Evolutionary conservation across 2,888 invertebrate species (phyloP).

Genomic region (Apodemia mormo): DNA sequence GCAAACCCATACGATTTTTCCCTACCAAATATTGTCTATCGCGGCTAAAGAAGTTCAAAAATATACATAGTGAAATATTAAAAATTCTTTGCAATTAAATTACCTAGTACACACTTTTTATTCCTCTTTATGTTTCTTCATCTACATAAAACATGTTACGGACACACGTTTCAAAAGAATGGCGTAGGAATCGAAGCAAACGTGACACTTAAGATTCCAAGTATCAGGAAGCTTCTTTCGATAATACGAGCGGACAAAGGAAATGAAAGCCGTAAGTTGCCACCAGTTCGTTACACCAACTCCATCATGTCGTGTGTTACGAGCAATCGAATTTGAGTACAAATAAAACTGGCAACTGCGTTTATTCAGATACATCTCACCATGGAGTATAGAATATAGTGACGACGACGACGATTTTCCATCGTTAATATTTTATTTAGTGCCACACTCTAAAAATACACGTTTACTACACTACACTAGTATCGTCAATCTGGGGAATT

Average conservation of each 20-base stretch:
- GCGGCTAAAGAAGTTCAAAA: no score
- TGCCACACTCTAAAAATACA: no score
- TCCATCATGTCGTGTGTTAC: slow-evolving; percentile 39
- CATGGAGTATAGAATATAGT: not conserved
- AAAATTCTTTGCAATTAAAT: not conserved
- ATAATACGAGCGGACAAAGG: slow-evolving; percentile 22
- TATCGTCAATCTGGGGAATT: no score
- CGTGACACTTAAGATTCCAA: not conserved
- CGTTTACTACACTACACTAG: no score
- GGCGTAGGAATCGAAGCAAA: not conserved
- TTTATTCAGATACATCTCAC: slow-evolving; percentile 30
- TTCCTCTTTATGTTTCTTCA: no score
- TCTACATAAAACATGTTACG: not conserved
- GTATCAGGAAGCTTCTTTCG: slow-evolving; percentile 3
- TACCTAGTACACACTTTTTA: no score
- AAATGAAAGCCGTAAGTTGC: slow-evolving; percentile 40
- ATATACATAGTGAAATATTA: no score
- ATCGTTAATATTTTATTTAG: no score
- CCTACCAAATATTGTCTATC: no score
- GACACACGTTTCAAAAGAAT: not conserved
- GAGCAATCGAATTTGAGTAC: slow-evolving; percentile 43
- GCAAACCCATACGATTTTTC: no score
- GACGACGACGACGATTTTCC: no score
- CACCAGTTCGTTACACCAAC: slow-evolving; percentile 40
- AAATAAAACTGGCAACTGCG: slow-evolving; percentile 40